These are phyloP conservation scores for Tolypeutes matacus DNA, from an alignment of 2,797 vertebrate genomes.

Conservation along the genomic window DNA sequence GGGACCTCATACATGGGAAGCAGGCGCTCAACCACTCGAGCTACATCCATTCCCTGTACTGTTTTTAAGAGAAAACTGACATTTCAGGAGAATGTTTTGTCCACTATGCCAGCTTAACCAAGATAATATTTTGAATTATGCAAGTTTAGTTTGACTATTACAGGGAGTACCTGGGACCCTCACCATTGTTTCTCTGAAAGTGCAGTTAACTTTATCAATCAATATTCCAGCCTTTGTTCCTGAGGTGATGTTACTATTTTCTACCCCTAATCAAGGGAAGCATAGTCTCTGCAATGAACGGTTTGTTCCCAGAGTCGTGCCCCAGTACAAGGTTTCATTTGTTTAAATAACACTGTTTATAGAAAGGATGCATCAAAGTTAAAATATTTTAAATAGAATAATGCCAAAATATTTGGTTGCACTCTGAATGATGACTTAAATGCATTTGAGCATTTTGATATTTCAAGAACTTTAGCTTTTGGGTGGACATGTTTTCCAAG, in stretches of 20 bases:
- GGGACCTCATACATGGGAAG: no score
- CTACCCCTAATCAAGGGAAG: neutral
- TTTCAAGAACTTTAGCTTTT: slow-evolving; percentile 57
- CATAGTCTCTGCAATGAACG: neutral
- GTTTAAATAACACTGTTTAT: slow-evolving; percentile 75
- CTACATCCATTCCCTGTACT: no score
- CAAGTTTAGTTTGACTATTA: neutral
- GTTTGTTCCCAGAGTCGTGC: slow-evolving; percentile 59
- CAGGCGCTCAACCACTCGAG: no score
- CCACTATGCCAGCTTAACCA: neutral
- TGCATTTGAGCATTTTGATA: slow-evolving; percentile 63
- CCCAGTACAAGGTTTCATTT: slow-evolving; percentile 58
- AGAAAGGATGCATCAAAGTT: slow-evolving; percentile 72
- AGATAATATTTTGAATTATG: slow-evolving; percentile 45
- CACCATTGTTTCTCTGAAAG: slow-evolving; percentile 17
- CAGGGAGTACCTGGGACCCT: neutral
- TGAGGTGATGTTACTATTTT: slow-evolving; percentile 3
- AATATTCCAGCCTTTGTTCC: slow-evolving; percentile 26
- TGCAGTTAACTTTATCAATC: neutral
- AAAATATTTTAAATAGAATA: slow-evolving; percentile 77
- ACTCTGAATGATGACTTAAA: slow-evolving; percentile 69
- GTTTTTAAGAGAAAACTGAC: slow-evolving; percentile 1
- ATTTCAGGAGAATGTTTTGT: neutral
- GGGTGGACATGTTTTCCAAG: slow-evolving; percentile 47
- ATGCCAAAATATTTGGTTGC: slow-evolving; percentile 73